Percentiles rank a stretch among this genome's conserved stretches.
phyloP scores from a whole-genome alignment of 2,797 vertebrate species.

The Sarcoramphus papa region DNA sequence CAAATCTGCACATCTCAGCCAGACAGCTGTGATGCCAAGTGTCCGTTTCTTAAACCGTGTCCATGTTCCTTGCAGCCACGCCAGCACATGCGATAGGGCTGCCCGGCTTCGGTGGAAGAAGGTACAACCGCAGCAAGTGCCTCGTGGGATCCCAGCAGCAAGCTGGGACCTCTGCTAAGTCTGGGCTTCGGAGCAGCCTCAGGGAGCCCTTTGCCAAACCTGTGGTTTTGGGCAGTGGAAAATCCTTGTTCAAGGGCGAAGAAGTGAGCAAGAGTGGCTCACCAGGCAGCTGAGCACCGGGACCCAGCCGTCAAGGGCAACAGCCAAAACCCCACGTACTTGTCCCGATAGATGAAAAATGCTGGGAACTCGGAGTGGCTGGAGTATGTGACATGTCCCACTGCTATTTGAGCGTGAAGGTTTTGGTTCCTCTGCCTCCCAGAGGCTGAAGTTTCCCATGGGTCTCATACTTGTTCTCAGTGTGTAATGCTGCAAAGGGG shows the following conservation, averaged over 20 bases:
- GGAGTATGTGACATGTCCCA: neutral
- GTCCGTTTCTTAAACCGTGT: accelerated
- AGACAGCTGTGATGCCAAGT: accelerated
- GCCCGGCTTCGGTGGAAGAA: neutral
- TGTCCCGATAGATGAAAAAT: neutral
- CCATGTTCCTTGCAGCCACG: neutral
- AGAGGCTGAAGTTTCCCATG: neutral
- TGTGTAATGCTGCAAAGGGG: neutral
- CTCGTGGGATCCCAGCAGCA: neutral
- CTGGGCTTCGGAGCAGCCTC: neutral
- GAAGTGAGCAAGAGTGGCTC: neutral
- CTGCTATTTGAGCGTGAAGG: neutral
- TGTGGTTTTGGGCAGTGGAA: neutral
- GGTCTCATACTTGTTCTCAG: neutral
- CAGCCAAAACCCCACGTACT: neutral
- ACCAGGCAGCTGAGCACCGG: neutral
- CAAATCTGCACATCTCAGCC: neutral
- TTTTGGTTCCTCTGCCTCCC: neutral
- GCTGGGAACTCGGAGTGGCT: neutral
- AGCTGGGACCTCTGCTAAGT: neutral
- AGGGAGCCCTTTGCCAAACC: neutral
- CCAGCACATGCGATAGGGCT: accelerated
- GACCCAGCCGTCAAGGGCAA: neutral
- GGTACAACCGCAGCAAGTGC: neutral
- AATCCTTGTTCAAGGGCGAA: neutral